These are phyloP conservation scores for Passerculus sandwichensis DNA, from an alignment of 2,797 vertebrate genomes.

Conservation along the genomic window DNA sequence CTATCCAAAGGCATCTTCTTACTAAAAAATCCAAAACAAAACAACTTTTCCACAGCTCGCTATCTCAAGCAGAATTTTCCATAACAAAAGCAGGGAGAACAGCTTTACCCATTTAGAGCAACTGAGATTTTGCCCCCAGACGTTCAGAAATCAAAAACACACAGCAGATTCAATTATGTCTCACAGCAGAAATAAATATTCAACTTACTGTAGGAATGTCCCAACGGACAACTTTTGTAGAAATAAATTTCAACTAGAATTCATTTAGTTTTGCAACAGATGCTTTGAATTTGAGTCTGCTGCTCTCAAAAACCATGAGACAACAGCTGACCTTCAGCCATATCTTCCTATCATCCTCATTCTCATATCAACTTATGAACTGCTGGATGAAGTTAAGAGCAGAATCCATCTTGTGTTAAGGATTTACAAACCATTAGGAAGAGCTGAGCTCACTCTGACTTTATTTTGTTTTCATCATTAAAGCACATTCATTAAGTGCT, in stretches of 20 bases:
- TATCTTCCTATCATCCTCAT: neutral
- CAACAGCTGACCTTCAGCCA: neutral
- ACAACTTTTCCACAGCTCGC: neutral
- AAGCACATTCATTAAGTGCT: conserved; percentile 10
- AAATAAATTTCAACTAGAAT: conserved; percentile 43
- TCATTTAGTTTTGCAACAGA: conserved; percentile 43
- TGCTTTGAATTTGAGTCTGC: conserved; percentile 52
- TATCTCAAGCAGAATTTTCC: neutral
- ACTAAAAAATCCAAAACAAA: neutral
- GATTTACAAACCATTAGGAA: conserved; percentile 36
- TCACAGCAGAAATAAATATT: conserved; percentile 52
- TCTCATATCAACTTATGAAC: conserved; percentile 19
- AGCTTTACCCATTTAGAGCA: neutral
- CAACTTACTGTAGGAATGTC: conserved; percentile 34
- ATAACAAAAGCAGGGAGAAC: neutral
- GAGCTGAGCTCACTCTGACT: neutral
- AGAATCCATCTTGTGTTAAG: neutral
- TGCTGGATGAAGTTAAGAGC: conserved; percentile 45
- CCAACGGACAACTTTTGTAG: neutral
- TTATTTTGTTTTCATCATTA: neutral
- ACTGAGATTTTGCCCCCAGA: neutral
- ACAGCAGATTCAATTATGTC: conserved; percentile 38
- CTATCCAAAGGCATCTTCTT: neutral
- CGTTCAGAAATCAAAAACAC: neutral
- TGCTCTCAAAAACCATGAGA: conserved; percentile 45